Conservation (phyloP, 2,113 vertebrate genomes). For the Eudorcas thomsonii region DNA sequence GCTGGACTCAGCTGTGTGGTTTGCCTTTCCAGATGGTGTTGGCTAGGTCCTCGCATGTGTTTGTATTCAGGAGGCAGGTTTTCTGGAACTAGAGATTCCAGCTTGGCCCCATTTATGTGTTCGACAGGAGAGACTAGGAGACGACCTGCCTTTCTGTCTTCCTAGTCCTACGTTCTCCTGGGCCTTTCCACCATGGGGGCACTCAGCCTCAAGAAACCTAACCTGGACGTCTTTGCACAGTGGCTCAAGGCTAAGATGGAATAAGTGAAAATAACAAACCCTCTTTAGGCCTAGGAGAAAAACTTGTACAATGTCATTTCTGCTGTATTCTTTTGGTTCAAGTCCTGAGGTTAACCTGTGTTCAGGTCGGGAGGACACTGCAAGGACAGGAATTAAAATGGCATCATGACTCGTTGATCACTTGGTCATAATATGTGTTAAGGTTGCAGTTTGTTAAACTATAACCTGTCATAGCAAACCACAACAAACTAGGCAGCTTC, state of each 20-base stretch:
- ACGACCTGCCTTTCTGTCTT: background rate
- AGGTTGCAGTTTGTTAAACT: background rate
- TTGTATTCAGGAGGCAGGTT: background rate
- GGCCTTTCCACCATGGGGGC: accelerated
- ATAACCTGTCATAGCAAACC: background rate
- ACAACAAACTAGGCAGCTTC: background rate
- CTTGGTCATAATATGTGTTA: background rate
- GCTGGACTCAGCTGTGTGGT: background rate
- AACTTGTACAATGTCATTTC: background rate
- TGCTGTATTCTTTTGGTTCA: background rate
- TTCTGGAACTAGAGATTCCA: background rate
- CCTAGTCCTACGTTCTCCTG: background rate
- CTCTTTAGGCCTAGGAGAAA: background rate
- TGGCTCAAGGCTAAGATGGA: background rate
- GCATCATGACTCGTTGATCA: background rate
- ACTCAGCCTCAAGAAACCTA: background rate
- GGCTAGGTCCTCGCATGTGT: background rate
- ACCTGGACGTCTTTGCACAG: background rate
- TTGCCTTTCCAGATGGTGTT: background rate
- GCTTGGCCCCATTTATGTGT: background rate
- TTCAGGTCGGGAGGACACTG: background rate
- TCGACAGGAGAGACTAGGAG: background rate
- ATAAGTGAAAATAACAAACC: background rate
- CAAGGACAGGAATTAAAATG: background rate
- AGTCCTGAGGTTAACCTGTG: background rate